These are phyloP conservation scores for Mythimna lalbum DNA, from an alignment of 2,888 invertebrate genomes.

Conservation along the genomic window DNA sequence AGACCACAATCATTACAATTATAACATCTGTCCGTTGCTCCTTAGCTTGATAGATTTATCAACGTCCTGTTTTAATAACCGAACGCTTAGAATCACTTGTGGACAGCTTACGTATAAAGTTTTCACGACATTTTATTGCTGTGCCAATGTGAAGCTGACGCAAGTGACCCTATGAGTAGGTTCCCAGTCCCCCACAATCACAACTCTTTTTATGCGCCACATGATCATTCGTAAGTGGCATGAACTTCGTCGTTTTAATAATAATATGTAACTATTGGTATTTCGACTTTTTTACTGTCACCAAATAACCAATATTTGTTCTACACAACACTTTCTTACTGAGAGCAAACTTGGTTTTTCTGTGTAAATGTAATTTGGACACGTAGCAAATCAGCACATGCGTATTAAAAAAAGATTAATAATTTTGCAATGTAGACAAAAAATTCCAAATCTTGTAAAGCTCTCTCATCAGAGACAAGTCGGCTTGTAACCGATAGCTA, in stretches of 20 bases:
- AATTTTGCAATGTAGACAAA: constrained; percentile 69
- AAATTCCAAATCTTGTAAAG: constrained; percentile 68
- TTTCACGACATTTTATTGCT: constrained; percentile 44
- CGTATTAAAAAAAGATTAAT: constrained; percentile 38
- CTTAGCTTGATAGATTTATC: constrained; percentile 63
- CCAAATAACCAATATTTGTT: constrained; percentile 69
- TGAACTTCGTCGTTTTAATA: constrained; percentile 77
- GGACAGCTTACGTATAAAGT: constrained; percentile 35
- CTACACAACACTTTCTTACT: constrained; percentile 71
- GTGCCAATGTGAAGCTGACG: constrained; percentile 41
- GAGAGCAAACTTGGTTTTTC: constrained; percentile 76
- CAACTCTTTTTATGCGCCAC: constrained; percentile 77
- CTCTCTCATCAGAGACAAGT: constrained; percentile 84
- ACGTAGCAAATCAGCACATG: constrained; percentile 83
- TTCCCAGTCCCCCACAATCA: constrained; percentile 70
- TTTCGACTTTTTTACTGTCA: constrained; percentile 74
- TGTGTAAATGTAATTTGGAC: constrained; percentile 74
- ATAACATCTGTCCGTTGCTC: constrained; percentile 36
- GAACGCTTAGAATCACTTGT: constrained; percentile 60
- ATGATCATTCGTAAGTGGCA: constrained; percentile 74
- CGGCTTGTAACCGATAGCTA: constrained; percentile 86
- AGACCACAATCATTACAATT: constrained; percentile 33
- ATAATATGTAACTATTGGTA: constrained; percentile 73
- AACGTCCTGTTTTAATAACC: constrained; percentile 53
- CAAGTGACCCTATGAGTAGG: constrained; percentile 60